These are phyloP conservation scores for Papilio machaon DNA, from an alignment of 1,140 invertebrate species.

Conservation along the genomic window DNA sequence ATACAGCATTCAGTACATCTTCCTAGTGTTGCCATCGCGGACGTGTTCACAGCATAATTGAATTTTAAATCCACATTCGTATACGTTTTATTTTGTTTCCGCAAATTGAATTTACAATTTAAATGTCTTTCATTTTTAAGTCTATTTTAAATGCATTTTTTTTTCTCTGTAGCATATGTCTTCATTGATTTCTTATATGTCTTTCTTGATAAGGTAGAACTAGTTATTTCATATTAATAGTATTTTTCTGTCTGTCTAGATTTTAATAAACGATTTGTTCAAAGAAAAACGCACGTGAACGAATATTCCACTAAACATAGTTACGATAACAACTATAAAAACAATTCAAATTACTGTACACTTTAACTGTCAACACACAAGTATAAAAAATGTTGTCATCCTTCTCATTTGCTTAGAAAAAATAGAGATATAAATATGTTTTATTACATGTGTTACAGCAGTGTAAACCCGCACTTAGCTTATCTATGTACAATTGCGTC, in stretches of 20 bases:
- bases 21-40: background rate
- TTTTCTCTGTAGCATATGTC: too few relatives aligned
- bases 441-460: background rate
- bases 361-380: background rate
- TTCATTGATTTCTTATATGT: too few relatives aligned
- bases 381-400: background rate
- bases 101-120: background rate
- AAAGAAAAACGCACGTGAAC: background rate
- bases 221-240: background rate
- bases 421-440: background rate
- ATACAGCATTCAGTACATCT: background rate
- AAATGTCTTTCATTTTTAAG: background rate
- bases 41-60: conserved; percentile 1
- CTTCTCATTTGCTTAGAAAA: background rate
- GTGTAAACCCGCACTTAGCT: background rate
- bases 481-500: conserved; percentile 1
- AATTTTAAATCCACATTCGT: background rate
- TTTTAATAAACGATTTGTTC: background rate
- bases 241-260: background rate
- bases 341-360: background rate
- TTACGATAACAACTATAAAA: background rate
- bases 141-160: background rate
- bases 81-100: background rate
- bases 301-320: background rate
- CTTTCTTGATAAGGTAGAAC: background rate